Conservation (phyloP, 2,888 invertebrate genomes). For the Sphaerophoria rueppellii region DNA sequence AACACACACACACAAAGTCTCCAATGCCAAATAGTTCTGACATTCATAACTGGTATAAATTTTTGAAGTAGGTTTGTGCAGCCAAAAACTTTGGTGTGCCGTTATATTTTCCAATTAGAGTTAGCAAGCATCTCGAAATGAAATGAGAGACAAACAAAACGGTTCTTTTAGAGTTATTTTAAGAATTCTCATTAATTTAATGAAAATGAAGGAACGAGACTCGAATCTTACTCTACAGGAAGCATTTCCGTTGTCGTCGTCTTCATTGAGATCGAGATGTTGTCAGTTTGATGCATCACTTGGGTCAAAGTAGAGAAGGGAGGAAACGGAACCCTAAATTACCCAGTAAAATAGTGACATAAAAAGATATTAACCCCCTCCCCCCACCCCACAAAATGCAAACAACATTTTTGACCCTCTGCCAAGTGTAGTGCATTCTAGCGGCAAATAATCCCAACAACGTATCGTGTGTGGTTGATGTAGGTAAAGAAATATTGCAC, state of each 20-base stretch:
- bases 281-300: constrained; percentile 22
- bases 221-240: neutral
- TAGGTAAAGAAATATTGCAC: neutral
- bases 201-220: constrained; percentile 14
- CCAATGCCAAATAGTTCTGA: constrained; percentile 44
- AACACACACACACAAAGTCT: neutral
- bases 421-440: constrained; percentile 40
- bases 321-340: neutral
- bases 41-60: constrained; percentile 34
- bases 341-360: constrained; percentile 20
- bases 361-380: constrained; percentile 18
- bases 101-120: constrained; percentile 43
- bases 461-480: neutral
- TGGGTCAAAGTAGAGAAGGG: neutral
- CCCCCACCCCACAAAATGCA: neutral
- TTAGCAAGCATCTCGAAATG: neutral
- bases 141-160: neutral
- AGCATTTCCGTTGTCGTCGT: neutral
- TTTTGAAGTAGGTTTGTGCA: constrained; percentile 22
- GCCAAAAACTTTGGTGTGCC: constrained; percentile 9
- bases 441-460: constrained; percentile 29
- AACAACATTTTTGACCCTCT: constrained; percentile 27
- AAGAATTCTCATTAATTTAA: constrained; percentile 40
- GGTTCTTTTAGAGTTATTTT: constrained; percentile 28
- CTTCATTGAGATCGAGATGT: neutral